A percentile compares a stretch with the other conserved stretches of the same genome.
phyloP scores from a whole-genome alignment of 2,797 vertebrate species.

The Cossypha dichroa region DNA sequence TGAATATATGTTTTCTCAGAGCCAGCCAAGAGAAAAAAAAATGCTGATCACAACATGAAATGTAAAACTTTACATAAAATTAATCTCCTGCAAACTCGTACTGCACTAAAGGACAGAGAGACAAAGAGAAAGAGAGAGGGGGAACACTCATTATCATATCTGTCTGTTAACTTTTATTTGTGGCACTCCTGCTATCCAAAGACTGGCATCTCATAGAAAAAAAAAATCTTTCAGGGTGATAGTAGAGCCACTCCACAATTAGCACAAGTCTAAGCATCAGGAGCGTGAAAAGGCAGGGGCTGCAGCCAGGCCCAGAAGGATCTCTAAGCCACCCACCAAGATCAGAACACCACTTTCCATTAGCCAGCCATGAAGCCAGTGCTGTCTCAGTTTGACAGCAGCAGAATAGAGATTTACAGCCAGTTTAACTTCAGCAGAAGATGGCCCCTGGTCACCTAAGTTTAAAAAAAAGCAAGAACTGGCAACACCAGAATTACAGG shows the following conservation, averaged over 20 bases:
- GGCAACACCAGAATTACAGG: background rate
- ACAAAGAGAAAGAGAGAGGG: background rate
- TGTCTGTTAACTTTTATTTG: background rate
- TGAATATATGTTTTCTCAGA: constrained; percentile 72
- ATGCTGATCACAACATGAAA: constrained; percentile 59
- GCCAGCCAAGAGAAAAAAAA: constrained; percentile 56
- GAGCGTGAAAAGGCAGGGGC: background rate
- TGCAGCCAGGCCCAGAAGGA: background rate
- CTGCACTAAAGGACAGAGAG: background rate
- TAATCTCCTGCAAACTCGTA: constrained; percentile 59
- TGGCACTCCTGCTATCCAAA: background rate
- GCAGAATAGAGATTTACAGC: background rate
- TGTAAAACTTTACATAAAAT: constrained; percentile 65
- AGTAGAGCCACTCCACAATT: background rate
- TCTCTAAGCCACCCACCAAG: background rate
- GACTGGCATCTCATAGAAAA: background rate
- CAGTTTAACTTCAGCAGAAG: background rate
- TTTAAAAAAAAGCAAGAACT: background rate
- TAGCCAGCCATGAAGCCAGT: background rate
- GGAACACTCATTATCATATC: background rate
- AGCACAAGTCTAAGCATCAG: background rate
- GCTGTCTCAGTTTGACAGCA: background rate
- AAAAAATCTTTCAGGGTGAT: background rate
- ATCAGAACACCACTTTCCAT: background rate
- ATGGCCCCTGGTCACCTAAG: too few relatives aligned